These are phyloP conservation scores for Apis dorsata DNA, from an alignment of 1,140 invertebrate genomes.

Conservation along the genomic window DNA sequence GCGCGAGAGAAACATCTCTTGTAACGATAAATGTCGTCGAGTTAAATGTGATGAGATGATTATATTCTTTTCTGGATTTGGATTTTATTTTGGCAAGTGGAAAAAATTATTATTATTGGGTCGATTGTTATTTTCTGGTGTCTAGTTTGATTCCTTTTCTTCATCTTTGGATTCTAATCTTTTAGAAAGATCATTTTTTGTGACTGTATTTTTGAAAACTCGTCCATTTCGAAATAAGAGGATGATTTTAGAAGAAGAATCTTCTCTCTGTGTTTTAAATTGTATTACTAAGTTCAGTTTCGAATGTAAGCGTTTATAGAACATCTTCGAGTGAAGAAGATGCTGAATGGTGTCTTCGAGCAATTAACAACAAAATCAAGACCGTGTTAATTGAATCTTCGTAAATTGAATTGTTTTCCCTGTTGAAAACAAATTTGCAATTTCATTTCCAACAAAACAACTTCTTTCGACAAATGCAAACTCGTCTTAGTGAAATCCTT, in stretches of 20 bases:
- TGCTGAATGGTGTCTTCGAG: neutral
- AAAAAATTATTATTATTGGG: no score
- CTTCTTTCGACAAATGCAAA: neutral
- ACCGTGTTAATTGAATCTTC: neutral
- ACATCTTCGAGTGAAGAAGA: neutral
- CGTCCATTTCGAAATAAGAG: no score
- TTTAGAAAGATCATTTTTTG: neutral
- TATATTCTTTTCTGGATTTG: no score
- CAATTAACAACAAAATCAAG: neutral
- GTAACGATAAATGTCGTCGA: neutral
- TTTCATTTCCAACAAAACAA: neutral
- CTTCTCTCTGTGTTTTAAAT: no score
- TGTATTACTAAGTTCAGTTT: neutral
- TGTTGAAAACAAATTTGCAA: neutral
- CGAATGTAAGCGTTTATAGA: neutral
- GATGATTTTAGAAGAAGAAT: no score
- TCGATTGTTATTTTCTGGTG: no score
- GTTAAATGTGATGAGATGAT: neutral
- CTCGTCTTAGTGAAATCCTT: no score
- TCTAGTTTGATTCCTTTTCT: no score
- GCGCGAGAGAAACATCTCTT: neutral
- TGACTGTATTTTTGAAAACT: neutral
- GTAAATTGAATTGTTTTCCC: neutral
- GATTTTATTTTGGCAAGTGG: neutral
- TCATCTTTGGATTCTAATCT: neutral